These are phyloP conservation scores for Felis chaus DNA, from an alignment of 2,113 vertebrate species.

Conservation along the genomic window DNA sequence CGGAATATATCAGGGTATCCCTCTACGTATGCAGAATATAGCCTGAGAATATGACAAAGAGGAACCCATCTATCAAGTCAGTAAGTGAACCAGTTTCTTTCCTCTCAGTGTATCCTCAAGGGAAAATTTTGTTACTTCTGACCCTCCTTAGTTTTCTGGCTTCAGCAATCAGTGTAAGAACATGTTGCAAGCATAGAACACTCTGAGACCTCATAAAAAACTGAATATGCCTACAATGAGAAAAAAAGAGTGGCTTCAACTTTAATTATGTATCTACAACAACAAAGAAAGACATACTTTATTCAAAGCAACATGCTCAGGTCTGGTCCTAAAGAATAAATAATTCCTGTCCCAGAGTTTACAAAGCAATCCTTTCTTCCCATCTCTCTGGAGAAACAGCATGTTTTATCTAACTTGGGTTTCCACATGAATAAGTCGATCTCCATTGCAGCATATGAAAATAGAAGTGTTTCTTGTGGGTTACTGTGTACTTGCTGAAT, in stretches of 20 bases:
- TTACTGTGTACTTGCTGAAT: not conserved
- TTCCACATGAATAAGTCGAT: not conserved
- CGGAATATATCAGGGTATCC: too few relatives aligned
- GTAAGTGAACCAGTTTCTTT: not conserved
- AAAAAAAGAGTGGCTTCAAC: not conserved
- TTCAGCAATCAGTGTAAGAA: not conserved
- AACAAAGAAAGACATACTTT: not conserved
- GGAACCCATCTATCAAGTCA: fast-evolving
- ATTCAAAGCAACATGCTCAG: not conserved
- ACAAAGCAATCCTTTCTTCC: not conserved
- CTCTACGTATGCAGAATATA: not conserved
- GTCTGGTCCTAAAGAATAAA: not conserved
- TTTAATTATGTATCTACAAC: not conserved
- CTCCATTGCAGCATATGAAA: not conserved
- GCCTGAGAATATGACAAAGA: not conserved
- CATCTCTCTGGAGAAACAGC: not conserved
- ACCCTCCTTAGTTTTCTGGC: not conserved
- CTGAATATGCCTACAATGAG: not conserved
- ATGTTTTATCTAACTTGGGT: not conserved
- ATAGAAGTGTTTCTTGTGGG: not conserved
- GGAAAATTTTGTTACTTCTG: not conserved
- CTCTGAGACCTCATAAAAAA: not conserved
- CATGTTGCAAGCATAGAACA: not conserved
- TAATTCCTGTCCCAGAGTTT: not conserved
- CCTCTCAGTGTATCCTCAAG: not conserved